Percentiles rank a stretch among this genome's conserved stretches.
These are phyloP conservation scores for Bufo bufo DNA, from an alignment of 2,113 vertebrate genomes.

Conservation along the genomic window DNA sequence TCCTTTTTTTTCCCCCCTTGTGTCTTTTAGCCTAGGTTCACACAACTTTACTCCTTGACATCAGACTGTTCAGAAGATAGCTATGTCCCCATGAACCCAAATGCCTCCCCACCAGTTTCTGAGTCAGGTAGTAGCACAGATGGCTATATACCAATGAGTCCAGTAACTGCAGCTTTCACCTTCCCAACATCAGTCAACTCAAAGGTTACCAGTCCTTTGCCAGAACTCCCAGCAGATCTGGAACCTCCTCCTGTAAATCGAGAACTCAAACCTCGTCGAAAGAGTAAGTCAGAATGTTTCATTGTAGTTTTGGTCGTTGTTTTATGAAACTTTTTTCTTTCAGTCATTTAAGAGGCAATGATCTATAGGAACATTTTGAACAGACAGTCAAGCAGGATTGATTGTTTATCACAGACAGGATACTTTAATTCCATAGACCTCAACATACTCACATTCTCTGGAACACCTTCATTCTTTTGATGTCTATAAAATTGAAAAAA, in stretches of 20 bases:
- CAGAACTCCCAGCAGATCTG: slow-evolving; percentile 74
- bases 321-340: neutral
- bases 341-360: too few species aligned
- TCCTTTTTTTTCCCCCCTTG: neutral
- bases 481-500: too few species aligned
- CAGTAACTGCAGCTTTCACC: slow-evolving; percentile 67
- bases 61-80: slow-evolving; percentile 74
- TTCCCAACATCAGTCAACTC: slow-evolving; percentile 68
- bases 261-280: slow-evolving; percentile 91
- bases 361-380: too few species aligned
- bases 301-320: too few species aligned
- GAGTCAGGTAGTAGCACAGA: slow-evolving; percentile 70
- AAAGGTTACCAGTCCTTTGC: slow-evolving; percentile 67
- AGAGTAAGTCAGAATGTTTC: slow-evolving; percentile 74
- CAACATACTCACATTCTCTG: neutral
- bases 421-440: neutral
- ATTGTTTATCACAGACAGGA: neutral
- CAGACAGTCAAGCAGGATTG: neutral
- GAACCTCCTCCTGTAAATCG: slow-evolving; percentile 92
- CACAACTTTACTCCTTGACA: slow-evolving; percentile 63
- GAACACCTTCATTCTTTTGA: neutral
- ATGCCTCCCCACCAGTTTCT: slow-evolving; percentile 67
- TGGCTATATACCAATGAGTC: slow-evolving; percentile 94
- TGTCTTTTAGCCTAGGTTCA: slow-evolving; percentile 70
- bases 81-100: slow-evolving; percentile 88